Evolutionary conservation across 92 coral and sea anemone genomes (phyloP), one percentile per base, ranked within the genome.

Genomic region (Nematostella vectensis): DNA sequence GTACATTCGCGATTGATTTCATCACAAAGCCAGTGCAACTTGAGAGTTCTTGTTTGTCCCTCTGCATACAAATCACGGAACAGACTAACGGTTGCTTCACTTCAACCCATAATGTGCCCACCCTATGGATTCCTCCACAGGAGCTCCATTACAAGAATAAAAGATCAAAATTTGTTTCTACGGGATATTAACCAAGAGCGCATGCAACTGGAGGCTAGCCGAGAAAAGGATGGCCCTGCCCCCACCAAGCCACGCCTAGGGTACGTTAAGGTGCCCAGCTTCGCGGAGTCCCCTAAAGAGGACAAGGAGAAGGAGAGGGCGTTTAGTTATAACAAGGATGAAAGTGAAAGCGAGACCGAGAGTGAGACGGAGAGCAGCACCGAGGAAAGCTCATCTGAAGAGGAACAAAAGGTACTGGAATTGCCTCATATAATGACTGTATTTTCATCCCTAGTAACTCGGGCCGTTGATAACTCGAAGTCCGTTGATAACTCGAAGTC

Each of bases 91-190:
- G n/a, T n/a, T n/a, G n/a, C n/a, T n/a, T n/a, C n/a, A n/a, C n/a
- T n/a, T n/a, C n/a, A n/a, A n/a, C n/a, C n/a, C n/a, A n/a, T n/a
- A n/a, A n/a, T n/a, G n/a, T n/a, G n/a, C n/a, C n/a, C n/a, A n/a
- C n/a, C n/a, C n/a, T n/a, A n/a, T n/a, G n/a, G n/a, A n/a, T n/a
- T n/a, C n/a, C n/a, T n/a, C n/a, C n/a, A 29, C 62, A 91, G 98
- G 84, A 80, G 93, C 65, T 91, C 98, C 37, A 91, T 91, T 69
- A 91, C 98, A 49, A 79, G 98, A 54, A 91, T 91, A 45, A 91
- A 91, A 71, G 98, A 91, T 68, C 93, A 80, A 43, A 83, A 88
- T 59, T 58, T 89, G 40, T 86, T 80, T 65, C 78, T 81, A 70
- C 78, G 79, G 26, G 98, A 91, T 66, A 88, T 86, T 51, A 76